These are phyloP conservation scores for Hirtodrosophila trivittata DNA, from an alignment of 2,888 invertebrate genomes.

Conservation along the genomic window DNA sequence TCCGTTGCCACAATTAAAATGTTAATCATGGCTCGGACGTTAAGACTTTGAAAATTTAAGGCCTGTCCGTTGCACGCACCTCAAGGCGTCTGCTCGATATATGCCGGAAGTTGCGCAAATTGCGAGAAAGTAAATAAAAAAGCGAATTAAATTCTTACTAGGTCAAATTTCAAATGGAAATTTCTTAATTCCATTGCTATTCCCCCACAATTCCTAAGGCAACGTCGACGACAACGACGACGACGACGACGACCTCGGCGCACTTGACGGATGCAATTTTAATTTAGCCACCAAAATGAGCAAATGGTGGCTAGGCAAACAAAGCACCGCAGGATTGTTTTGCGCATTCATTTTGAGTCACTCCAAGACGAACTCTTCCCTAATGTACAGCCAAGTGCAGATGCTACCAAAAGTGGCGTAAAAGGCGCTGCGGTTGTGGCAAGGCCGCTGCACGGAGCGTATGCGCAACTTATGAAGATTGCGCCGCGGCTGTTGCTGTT, in stretches of 20 bases:
- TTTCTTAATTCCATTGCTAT: not conserved
- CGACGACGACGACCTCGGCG: constrained; percentile 18
- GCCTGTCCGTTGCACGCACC: constrained; percentile 4
- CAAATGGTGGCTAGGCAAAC: constrained; percentile 60
- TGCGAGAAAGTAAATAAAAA: not conserved
- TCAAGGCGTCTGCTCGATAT: not conserved
- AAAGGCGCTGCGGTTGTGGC: constrained; percentile 24
- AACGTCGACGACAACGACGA: too few species aligned
- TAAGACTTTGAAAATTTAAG: constrained; percentile 22
- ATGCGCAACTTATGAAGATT: constrained; percentile 70
- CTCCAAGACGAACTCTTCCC: constrained; percentile 40
- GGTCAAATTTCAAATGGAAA: constrained; percentile 36
- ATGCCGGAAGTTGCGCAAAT: constrained; percentile 22
- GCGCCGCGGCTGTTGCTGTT: constrained; percentile 25
- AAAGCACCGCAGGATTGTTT: constrained; percentile 65
- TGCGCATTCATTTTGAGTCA: constrained; percentile 58
- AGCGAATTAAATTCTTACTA: constrained; percentile 10
- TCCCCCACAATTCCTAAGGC: too few species aligned
- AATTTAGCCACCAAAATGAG: constrained; percentile 67
- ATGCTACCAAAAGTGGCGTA: constrained; percentile 51
- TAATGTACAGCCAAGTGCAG: constrained; percentile 66
- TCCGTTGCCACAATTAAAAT: constrained; percentile 72
- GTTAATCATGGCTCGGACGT: constrained; percentile 54
- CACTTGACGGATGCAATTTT: constrained; percentile 72
- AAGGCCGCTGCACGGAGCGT: constrained; percentile 44